Conservation (phyloP, 2,888 invertebrate genomes). For the Lasioglossum malachurum region DNA sequence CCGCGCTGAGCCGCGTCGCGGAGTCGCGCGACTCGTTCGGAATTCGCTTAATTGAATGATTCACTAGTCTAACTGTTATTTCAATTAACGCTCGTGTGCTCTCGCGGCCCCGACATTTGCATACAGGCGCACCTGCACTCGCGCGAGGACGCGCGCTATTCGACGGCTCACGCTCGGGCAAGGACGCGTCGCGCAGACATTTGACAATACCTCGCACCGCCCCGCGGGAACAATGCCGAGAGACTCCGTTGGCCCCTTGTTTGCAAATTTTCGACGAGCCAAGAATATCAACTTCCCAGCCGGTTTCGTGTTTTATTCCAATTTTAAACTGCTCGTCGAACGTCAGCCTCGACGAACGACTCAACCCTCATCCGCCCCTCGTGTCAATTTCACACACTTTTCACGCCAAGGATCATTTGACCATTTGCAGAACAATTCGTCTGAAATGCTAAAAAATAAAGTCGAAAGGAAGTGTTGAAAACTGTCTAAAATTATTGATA, state of each 20-base stretch:
- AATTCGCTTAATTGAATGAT: constrained; percentile 66
- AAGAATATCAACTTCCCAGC: neutral
- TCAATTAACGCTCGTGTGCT: constrained; percentile 57
- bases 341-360: neutral
- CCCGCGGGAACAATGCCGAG: neutral
- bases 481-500: too few species aligned
- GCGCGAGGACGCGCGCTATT: constrained; percentile 20
- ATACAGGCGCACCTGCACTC: constrained; percentile 47
- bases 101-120: constrained; percentile 40
- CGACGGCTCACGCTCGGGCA: constrained; percentile 36
- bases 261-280: constrained; percentile 3
- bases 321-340: neutral
- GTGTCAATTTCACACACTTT: too few species aligned
- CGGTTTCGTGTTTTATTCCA: neutral
- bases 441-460: too few species aligned
- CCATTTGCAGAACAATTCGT: too few species aligned
- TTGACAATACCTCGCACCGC: constrained; percentile 15
- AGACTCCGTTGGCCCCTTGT: neutral
- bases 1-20: constrained; percentile 31
- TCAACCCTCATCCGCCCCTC: too few species aligned
- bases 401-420: too few species aligned
- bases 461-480: too few species aligned
- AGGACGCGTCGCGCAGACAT: constrained; percentile 35
- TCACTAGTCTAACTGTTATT: constrained; percentile 58
- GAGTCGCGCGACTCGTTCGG: constrained; percentile 53